phyloP scores from a whole-genome alignment of 1,140 invertebrate species.

The Sitodiplosis mosellana region DNA sequence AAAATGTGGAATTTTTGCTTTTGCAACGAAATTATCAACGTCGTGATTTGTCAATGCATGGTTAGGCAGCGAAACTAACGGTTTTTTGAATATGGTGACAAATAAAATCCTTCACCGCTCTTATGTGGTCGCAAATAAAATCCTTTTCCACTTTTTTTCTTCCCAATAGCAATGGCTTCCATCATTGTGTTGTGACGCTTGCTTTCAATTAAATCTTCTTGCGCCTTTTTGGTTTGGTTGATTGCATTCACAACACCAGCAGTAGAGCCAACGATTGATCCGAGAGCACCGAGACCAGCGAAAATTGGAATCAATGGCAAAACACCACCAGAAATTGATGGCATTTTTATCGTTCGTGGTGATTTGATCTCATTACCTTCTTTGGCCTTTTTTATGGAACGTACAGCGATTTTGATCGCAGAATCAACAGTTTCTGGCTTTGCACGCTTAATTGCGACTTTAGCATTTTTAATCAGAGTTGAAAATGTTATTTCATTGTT shows the following conservation, averaged over 20 bases:
- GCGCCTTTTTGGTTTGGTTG: conserved; percentile 11
- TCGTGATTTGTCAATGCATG: too few species aligned
- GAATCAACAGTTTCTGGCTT: background rate
- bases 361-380: conserved; percentile 5
- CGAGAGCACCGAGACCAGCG: conserved; percentile 18
- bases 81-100: background rate
- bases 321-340: conserved; percentile 17
- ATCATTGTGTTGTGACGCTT: conserved; percentile 15
- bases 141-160: conserved; percentile 10
- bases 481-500: background rate
- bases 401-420: conserved; percentile 6
- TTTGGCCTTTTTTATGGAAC: conserved; percentile 4
- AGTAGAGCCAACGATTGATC: conserved; percentile 11
- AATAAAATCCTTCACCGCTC: conserved; percentile 9
- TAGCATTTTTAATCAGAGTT: background rate
- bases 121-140: conserved; percentile 16
- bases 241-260: conserved; percentile 11
- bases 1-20: background rate
- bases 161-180: conserved; percentile 10
- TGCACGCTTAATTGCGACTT: background rate
- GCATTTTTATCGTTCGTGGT: conserved; percentile 17
- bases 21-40: too few species aligned
- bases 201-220: conserved; percentile 10
- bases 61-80: too few species aligned
- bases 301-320: conserved; percentile 22